These are phyloP conservation scores for Hyposmocoma kahamanoa DNA, from an alignment of 1,140 invertebrate genomes.

Conservation along the genomic window DNA sequence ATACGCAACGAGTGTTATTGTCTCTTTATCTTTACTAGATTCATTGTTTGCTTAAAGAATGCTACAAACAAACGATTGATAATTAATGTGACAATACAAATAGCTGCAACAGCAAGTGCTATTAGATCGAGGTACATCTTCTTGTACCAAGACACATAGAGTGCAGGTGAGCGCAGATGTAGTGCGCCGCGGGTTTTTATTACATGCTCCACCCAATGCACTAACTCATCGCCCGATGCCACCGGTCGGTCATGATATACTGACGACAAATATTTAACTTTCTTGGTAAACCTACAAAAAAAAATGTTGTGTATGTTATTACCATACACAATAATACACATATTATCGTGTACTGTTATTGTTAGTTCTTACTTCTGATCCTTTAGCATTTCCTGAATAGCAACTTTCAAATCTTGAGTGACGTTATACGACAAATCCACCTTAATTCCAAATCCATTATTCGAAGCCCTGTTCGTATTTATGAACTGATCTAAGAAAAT, in stretches of 20 bases:
- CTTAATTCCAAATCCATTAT: constrained; percentile 48
- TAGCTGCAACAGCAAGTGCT: no score
- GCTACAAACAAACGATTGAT: no score
- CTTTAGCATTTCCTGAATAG: constrained; percentile 18
- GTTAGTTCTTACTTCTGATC: constrained; percentile 16
- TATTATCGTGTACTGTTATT: not conserved
- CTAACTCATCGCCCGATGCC: constrained; percentile 10
- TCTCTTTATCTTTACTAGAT: no score
- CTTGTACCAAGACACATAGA: constrained; percentile 16
- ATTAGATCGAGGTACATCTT: no score
- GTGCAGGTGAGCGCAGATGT: constrained; percentile 20
- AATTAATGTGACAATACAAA: no score
- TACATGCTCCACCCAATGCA: constrained; percentile 26
- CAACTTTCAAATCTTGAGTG: constrained; percentile 14
- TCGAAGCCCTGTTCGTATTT: constrained; percentile 61
- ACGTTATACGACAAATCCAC: constrained; percentile 23
- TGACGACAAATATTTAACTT: constrained; percentile 15
- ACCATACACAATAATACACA: no score
- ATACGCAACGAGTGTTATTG: no score
- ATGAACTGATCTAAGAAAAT: constrained; percentile 76
- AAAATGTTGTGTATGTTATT: no score
- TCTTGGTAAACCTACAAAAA: constrained; percentile 18
- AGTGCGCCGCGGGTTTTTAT: no score
- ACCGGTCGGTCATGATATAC: constrained; percentile 24
- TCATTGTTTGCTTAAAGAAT: no score